Evolutionary conservation across 2,888 invertebrate species (phyloP), one percentile per base, ranked within the genome.

Genomic region (Mantis religiosa): DNA sequence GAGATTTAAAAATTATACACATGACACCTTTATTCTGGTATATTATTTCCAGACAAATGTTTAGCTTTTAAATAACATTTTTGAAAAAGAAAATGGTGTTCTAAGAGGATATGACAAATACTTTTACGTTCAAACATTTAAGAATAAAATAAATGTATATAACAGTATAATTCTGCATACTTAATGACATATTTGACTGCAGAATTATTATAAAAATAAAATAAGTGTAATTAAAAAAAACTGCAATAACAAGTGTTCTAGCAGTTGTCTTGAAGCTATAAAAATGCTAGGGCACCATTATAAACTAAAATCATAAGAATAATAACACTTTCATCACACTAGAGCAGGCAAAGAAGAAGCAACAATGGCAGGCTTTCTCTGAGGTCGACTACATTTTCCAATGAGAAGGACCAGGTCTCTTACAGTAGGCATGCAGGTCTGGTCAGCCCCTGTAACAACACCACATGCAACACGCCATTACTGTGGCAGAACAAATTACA

Each of bases 381-480:
- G 87, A 82, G 91, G 90, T 88, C 91, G 90, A 89, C 89, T 91
- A 91, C 91, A 91, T 89, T 90, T 89, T 88, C 90, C 91, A 90
- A 91, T 90, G 90, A 90, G 90, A 82, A 91, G 90, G 87, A 90
- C 85, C 89, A 91, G 90, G 89, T 91, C 90, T 90, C 89, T 93
- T 94, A 95, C 93, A 94, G 94, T 93, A 95, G 94, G 94, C 95
- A 95, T 95, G 95, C 95, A 95, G 94, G 94, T 93, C 93, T 93
- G 93, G 92, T 92, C 91, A 93, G 92, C 92, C 92, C 93, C 94
- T 94, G 94, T 92, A 93, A 93, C 93, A 83, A 91, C 92, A 85
- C 28, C 86, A 87, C 87, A 92, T 92, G 90, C 89, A 90, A 89
- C 91, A 90, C 90, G 91, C 90, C 90, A 91, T 90, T 91, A 89